Evolutionary conservation across 1,140 invertebrate species (phyloP).

Genomic region (Caenorhabditis brenneri): DNA sequence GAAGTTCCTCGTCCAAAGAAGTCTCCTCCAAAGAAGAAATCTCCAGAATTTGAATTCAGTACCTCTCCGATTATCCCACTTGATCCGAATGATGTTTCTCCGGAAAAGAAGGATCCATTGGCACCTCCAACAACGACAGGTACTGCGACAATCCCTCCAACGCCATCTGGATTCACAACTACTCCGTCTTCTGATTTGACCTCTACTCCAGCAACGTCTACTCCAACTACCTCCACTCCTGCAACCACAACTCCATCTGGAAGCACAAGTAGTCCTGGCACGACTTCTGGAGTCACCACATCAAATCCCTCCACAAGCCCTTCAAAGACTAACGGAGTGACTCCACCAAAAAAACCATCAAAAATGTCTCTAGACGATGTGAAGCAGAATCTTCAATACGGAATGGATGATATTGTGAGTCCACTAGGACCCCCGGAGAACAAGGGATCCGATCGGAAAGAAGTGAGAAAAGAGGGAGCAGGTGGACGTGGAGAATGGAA

Average conservation of each 20-base stretch:
- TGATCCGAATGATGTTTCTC: background rate
- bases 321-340: no score
- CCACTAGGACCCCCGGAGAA: background rate
- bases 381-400: background rate
- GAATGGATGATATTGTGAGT: background rate
- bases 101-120: background rate
- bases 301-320: background rate
- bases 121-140: background rate
- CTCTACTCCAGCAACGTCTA: background rate
- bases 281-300: no score
- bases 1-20: background rate
- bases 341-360: no score
- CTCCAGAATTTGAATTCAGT: background rate
- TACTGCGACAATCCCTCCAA: background rate
- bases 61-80: background rate
- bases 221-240: background rate
- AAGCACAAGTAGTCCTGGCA: no score
- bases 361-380: background rate
- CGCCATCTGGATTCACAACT: background rate
- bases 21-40: background rate
- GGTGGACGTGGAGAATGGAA: conserved; percentile 2
- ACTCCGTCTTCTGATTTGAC: background rate
- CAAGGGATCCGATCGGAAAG: background rate
- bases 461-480: background rate
- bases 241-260: background rate